Percentiles rank a stretch among this genome's conserved stretches.
phyloP scores from a whole-genome alignment of 2,797 vertebrate genomes.

The Petrocephalus schoutedeni region DNA sequence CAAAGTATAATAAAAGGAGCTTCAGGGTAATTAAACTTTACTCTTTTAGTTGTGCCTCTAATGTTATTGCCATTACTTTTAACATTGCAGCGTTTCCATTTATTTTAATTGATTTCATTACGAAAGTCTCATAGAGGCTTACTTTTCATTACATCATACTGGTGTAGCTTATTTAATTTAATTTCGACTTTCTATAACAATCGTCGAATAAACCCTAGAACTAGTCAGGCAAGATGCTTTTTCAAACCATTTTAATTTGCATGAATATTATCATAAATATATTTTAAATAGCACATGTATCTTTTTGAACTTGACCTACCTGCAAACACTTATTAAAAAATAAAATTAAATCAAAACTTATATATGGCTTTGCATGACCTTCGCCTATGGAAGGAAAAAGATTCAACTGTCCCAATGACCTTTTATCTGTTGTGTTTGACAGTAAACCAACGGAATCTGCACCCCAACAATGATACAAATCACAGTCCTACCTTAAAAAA shows the following conservation, averaged over 20 bases:
- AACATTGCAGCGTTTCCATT: not conserved
- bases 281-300: not conserved
- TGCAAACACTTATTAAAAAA: not conserved
- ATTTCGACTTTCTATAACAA: not conserved
- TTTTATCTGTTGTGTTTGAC: not conserved
- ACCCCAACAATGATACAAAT: not conserved
- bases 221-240: not conserved
- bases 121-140: not conserved
- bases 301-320: not conserved
- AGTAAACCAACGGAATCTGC: not conserved
- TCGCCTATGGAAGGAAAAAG: not conserved
- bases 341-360: not conserved
- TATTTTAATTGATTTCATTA: not conserved
- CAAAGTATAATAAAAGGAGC: not conserved
- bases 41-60: not conserved
- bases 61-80: not conserved
- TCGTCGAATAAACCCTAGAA: not conserved
- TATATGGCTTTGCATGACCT: not conserved
- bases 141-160: not conserved
- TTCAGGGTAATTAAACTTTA: not conserved
- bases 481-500: constrained; percentile 54
- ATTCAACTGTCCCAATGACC: not conserved
- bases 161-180: not conserved
- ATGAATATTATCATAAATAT: not conserved
- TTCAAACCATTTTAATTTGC: not conserved